A percentile compares a stretch with the other conserved stretches of the same genome.
phyloP scores from a whole-genome alignment of 2,888 invertebrate species.

The Agrochola lota region DNA sequence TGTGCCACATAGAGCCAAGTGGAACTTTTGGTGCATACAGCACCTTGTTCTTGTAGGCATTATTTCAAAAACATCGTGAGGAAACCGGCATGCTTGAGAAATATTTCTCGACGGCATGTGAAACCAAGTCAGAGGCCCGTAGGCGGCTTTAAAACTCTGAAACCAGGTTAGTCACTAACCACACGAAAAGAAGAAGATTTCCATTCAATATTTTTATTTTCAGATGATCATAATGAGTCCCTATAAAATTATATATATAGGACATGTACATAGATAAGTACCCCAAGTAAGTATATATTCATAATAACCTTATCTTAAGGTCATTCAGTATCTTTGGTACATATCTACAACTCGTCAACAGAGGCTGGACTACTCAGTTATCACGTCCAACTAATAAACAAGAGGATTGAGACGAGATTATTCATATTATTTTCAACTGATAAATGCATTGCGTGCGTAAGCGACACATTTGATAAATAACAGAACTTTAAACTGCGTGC shows the following conservation, averaged over 20 bases:
- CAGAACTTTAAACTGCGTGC: slow-evolving; percentile 29
- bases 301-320: slow-evolving; percentile 49
- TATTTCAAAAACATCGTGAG: no score
- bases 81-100: no score
- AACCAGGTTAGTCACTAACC: no score
- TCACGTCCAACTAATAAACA: slow-evolving; percentile 56
- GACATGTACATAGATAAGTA: background rate
- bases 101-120: no score
- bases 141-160: no score
- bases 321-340: slow-evolving; percentile 42
- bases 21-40: background rate
- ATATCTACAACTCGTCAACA: slow-evolving; percentile 44
- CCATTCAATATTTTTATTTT: slow-evolving; percentile 4
- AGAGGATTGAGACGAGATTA: slow-evolving; percentile 39
- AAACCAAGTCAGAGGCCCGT: no score
- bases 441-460: slow-evolving; percentile 59
- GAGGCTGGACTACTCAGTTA: slow-evolving; percentile 45
- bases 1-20: background rate
- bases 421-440: slow-evolving; percentile 58
- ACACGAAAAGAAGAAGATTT: no score
- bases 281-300: slow-evolving; percentile 9
- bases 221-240: background rate
- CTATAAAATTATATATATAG: background rate
- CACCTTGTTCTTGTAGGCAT: background rate
- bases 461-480: slow-evolving; percentile 51